A percentile compares a stretch with the other conserved stretches of the same genome.
These are phyloP conservation scores for Polietes domitor DNA, from an alignment of 2,888 invertebrate species.

Conservation along the genomic window DNA sequence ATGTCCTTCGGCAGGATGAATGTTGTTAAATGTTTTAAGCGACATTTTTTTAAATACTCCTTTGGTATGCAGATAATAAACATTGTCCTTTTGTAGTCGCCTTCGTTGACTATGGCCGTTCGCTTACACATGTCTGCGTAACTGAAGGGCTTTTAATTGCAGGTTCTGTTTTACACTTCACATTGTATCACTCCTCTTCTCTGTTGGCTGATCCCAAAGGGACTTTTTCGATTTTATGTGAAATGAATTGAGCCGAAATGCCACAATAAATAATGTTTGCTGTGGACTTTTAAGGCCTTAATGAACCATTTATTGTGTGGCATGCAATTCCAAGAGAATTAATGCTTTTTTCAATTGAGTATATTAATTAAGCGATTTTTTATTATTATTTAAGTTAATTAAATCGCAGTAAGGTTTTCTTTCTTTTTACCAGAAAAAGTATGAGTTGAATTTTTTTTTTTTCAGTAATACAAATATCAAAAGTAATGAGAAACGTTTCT, in stretches of 20 bases:
- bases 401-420: neutral
- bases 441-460: no score
- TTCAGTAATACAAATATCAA: no score
- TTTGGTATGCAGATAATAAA: constrained; percentile 48
- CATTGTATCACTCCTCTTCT: neutral
- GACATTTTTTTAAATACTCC: constrained; percentile 17
- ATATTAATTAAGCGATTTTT: neutral
- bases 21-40: constrained; percentile 3
- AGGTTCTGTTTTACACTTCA: neutral
- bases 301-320: constrained; percentile 15
- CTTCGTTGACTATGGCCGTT: neutral
- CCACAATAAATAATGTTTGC: constrained; percentile 2
- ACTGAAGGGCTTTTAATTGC: constrained; percentile 6
- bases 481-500: no score
- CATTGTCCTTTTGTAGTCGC: constrained; percentile 2
- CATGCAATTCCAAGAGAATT: neutral
- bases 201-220: neutral
- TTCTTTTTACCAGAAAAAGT: neutral
- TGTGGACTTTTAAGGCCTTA: constrained; percentile 2
- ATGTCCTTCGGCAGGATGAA: constrained; percentile 9
- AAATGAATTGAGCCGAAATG: neutral
- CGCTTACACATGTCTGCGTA: neutral
- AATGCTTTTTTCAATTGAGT: neutral
- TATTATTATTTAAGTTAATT: neutral
- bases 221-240: neutral